Percentiles rank a stretch among this genome's conserved stretches.
Evolutionary conservation across 2,888 invertebrate genomes (phyloP).

Genomic region (Campoplex nolae): DNA sequence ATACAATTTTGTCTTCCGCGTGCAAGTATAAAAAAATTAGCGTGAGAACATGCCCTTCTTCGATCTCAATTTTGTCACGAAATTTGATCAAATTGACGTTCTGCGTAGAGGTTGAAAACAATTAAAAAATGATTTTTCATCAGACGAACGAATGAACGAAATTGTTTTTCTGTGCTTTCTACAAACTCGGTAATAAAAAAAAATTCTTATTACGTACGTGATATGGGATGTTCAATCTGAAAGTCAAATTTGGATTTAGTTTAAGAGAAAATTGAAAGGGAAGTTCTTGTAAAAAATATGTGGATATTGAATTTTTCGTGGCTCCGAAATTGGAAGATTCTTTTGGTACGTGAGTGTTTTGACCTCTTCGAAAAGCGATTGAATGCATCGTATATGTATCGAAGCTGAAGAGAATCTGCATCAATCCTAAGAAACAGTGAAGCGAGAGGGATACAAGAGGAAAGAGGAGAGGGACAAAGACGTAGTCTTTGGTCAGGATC

Average conservation of each 20-base stretch:
- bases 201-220: neutral
- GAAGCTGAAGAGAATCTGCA: neutral
- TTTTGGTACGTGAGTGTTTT: slow-evolving; percentile 1
- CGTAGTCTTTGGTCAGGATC: neutral
- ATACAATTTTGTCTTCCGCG: neutral
- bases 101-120: neutral
- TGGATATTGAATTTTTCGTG: neutral
- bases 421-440: slow-evolving; percentile 7
- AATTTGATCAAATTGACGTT: no score
- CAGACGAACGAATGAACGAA: neutral
- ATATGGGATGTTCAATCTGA: neutral
- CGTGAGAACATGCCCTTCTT: neutral
- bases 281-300: neutral
- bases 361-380: neutral
- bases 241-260: neutral
- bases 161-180: no score
- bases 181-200: neutral
- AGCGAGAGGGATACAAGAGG: neutral
- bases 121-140: neutral
- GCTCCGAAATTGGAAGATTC: neutral
- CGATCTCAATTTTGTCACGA: neutral
- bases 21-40: neutral
- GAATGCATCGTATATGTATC: neutral
- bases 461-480: neutral
- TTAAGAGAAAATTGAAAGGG: neutral